These are phyloP conservation scores for Leucoraja ocellata DNA, from an alignment of 2,797 vertebrate genomes.

Conservation along the genomic window DNA sequence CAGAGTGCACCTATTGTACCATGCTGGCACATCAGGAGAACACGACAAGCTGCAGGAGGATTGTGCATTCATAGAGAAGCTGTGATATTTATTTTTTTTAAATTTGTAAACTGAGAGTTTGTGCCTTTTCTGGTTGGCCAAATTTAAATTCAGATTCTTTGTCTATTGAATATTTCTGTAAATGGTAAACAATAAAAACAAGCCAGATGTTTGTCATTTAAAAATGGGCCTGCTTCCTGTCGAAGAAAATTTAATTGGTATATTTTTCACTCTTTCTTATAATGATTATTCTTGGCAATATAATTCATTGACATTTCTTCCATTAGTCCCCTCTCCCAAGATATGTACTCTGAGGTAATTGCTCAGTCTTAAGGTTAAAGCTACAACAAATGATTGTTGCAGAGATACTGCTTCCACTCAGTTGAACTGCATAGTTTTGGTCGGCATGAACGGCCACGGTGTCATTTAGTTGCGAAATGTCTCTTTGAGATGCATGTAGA, in stretches of 20 bases:
- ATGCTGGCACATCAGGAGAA: neutral
- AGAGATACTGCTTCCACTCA: neutral
- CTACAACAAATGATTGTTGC: neutral
- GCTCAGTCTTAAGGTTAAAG: neutral
- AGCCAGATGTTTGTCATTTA: neutral
- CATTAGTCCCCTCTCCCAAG: neutral
- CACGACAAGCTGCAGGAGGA: neutral
- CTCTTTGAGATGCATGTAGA: neutral
- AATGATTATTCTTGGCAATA: neutral
- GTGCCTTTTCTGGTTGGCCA: neutral
- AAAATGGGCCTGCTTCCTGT: neutral
- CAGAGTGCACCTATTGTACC: neutral
- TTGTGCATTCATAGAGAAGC: neutral
- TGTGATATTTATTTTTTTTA: no score
- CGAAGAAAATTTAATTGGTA: neutral
- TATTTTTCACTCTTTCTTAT: neutral
- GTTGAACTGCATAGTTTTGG: neutral
- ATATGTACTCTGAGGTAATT: neutral
- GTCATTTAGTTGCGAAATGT: neutral
- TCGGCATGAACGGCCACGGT: neutral
- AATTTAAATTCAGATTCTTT: neutral
- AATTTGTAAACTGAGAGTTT: neutral
- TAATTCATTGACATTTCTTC: neutral
- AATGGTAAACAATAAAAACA: neutral
- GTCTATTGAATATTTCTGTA: neutral